These are phyloP conservation scores for Tenthredo livida DNA, from an alignment of 2,888 invertebrate genomes.

Conservation along the genomic window DNA sequence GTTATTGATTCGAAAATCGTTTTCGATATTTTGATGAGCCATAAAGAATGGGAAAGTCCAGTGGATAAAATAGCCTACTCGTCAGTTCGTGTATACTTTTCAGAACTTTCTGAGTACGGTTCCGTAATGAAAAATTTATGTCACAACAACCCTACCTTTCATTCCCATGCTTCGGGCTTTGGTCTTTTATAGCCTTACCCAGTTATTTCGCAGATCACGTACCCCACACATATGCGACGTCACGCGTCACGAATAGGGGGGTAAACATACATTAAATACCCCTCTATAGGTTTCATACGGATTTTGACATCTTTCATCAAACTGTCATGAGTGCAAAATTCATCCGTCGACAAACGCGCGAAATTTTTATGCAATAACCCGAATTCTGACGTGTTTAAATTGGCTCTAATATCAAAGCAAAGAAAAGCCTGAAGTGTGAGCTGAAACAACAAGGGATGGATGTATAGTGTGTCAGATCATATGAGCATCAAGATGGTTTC, in stretches of 20 bases:
- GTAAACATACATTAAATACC: background rate
- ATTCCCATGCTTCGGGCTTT: background rate
- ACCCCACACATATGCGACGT: background rate
- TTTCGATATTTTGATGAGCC: background rate
- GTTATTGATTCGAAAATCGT: background rate
- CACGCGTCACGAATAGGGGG: background rate
- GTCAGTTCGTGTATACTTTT: background rate
- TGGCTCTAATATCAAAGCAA: background rate
- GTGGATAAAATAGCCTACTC: background rate
- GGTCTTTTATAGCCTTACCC: background rate
- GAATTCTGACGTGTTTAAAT: background rate
- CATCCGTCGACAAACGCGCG: background rate
- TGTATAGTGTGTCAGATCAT: background rate
- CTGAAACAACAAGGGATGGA: background rate
- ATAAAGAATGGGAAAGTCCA: background rate
- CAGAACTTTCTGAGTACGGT: background rate
- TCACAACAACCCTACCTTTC: background rate
- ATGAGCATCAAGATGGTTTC: background rate
- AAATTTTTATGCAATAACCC: background rate
- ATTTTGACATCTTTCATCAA: background rate
- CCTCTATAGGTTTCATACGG: background rate
- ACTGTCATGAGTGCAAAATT: background rate
- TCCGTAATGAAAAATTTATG: background rate
- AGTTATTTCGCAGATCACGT: constrained; percentile 1
- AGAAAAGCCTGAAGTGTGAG: background rate